phyloP scores from a whole-genome alignment of 2,888 invertebrate species.

The Hoplodrina blanda region DNA sequence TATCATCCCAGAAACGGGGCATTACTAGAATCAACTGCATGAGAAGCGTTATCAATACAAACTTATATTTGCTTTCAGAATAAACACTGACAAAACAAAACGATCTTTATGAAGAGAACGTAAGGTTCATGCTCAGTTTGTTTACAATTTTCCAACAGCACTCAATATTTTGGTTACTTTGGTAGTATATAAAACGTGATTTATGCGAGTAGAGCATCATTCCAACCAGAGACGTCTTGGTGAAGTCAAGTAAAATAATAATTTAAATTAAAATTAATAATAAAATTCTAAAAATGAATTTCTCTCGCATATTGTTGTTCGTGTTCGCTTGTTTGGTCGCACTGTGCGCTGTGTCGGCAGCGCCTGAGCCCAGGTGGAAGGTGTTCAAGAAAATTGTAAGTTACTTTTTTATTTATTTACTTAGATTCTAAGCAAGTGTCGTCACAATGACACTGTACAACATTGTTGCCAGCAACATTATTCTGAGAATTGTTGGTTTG shows the following conservation, averaged over 20 bases:
- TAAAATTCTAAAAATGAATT: conserved; percentile 77
- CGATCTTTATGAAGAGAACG: fast-evolving
- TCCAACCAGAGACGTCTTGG: conserved; percentile 15
- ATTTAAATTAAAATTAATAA: conserved; percentile 11
- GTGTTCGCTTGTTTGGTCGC: conserved; percentile 63
- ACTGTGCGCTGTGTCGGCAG: conserved; percentile 61
- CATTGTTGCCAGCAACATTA: no score
- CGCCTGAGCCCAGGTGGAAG: conserved; percentile 71
- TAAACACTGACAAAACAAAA: neutral
- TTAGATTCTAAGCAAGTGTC: no score
- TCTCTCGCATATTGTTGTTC: conserved; percentile 62
- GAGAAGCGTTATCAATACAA: conserved; percentile 22
- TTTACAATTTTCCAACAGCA: neutral
- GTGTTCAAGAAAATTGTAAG: conserved; percentile 71
- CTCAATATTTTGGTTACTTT: neutral
- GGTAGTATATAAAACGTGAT: conserved; percentile 32
- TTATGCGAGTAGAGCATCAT: conserved; percentile 36
- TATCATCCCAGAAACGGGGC: conserved; percentile 15
- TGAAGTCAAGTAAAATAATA: conserved; percentile 13
- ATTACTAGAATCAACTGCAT: neutral
- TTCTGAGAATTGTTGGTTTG: no score
- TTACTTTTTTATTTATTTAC: conserved; percentile 4
- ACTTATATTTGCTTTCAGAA: neutral
- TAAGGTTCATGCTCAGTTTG: neutral
- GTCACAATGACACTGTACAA: no score